phyloP scores from a whole-genome alignment of 37 sponge, comb jelly and placozoan genomes.

The Eunapius fragilis region DNA sequence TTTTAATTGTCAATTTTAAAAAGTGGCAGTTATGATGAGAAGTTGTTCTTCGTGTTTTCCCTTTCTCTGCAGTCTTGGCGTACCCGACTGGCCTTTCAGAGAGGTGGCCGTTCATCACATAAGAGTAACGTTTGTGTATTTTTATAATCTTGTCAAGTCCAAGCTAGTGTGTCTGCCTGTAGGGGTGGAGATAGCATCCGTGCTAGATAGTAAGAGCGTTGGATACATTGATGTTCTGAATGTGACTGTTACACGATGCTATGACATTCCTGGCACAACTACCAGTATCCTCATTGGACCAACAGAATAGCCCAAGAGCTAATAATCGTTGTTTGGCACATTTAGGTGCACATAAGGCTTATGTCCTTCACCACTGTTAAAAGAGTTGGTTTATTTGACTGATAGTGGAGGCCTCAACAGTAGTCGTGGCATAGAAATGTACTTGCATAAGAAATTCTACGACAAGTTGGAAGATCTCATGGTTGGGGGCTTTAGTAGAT shows the following conservation, averaged over 20 bases:
- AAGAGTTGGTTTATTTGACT: background rate
- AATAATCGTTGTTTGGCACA: too few species aligned
- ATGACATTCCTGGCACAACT: conserved; percentile 42
- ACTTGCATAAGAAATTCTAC: conserved; percentile 55
- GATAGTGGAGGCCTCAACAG: background rate
- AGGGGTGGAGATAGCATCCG: background rate
- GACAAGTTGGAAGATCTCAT: conserved; percentile 7
- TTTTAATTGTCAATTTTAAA: too few species aligned
- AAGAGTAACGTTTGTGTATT: background rate
- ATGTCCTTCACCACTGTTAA: background rate
- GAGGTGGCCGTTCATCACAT: background rate
- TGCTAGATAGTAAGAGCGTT: conserved; percentile 22
- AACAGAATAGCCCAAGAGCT: too few species aligned
- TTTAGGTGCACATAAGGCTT: background rate
- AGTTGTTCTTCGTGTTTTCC: background rate
- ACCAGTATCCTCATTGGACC: conserved; percentile 28
- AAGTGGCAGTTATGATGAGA: too few species aligned
- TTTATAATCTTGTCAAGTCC: too few species aligned
- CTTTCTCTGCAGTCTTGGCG: background rate
- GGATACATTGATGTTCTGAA: conserved; percentile 15
- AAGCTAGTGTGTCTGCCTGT: background rate
- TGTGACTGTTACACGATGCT: background rate
- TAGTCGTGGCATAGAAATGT: conserved; percentile 35
- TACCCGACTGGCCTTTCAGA: background rate
- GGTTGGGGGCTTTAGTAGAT: background rate